phyloP scores from a whole-genome alignment of 2,888 invertebrate species.

The Danaus chrysippus region DNA sequence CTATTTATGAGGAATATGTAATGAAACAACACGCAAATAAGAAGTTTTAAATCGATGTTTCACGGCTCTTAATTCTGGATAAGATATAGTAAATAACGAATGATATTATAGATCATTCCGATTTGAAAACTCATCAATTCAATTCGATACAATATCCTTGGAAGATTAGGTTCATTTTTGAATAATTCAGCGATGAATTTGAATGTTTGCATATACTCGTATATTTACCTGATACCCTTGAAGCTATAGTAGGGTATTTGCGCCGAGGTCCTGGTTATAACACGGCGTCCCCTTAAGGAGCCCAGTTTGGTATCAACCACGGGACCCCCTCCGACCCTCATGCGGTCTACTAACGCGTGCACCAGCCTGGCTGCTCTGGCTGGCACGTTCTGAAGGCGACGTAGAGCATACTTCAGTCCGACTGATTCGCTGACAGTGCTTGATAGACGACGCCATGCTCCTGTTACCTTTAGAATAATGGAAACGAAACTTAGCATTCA shows the following conservation, averaged over 20 bases:
- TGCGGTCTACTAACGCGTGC: slow-evolving; percentile 71
- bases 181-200: neutral
- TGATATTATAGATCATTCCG: too few relatives aligned
- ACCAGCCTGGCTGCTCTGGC: slow-evolving; percentile 71
- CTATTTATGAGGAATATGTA: too few relatives aligned
- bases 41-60: too few relatives aligned
- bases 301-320: slow-evolving; percentile 61
- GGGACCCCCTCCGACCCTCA: slow-evolving; percentile 75
- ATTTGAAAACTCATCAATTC: too few relatives aligned
- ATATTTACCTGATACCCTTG: slow-evolving; percentile 66
- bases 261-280: slow-evolving; percentile 59
- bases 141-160: too few relatives aligned
- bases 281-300: slow-evolving; percentile 62
- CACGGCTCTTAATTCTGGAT: too few relatives aligned
- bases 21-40: too few relatives aligned
- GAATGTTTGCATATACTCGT: slow-evolving; percentile 5
- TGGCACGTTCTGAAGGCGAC: slow-evolving; percentile 69
- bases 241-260: slow-evolving; percentile 71
- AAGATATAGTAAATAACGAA: too few relatives aligned
- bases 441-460: slow-evolving; percentile 70
- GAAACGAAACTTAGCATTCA: neutral
- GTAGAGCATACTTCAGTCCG: slow-evolving; percentile 68
- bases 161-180: neutral
- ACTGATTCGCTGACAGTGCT: slow-evolving; percentile 73
- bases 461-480: slow-evolving; percentile 53